These are phyloP conservation scores for Pyrgus malvae DNA, from an alignment of 2,888 invertebrate species.

Conservation along the genomic window DNA sequence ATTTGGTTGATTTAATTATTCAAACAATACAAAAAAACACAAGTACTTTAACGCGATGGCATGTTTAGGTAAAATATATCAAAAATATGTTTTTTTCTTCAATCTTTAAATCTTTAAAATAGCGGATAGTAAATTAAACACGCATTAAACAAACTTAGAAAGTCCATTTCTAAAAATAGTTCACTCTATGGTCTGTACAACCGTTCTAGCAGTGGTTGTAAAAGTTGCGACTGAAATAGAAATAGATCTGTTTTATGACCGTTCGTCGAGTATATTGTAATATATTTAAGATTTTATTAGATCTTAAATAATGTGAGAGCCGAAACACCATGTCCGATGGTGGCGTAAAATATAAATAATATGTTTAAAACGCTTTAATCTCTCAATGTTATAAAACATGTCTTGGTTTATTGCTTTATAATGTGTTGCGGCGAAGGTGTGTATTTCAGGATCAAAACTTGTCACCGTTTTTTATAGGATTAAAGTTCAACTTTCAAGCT, in stretches of 20 bases:
- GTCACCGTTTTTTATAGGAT: not conserved
- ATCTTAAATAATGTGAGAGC: constrained; percentile 29
- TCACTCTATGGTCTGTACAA: constrained; percentile 5
- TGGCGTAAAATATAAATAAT: constrained; percentile 9
- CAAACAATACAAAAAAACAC: too few species aligned
- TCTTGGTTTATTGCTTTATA: constrained; percentile 12
- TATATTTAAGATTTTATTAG: constrained; percentile 32
- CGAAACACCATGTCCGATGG: not conserved
- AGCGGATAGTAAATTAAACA: too few species aligned
- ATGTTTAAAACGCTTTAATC: constrained; percentile 6
- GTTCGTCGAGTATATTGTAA: constrained; percentile 25
- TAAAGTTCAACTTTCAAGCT: too few species aligned
- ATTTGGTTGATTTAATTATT: too few species aligned
- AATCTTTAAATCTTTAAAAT: too few species aligned
- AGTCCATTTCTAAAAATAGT: not conserved
- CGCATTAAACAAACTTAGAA: too few species aligned
- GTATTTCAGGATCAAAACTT: not conserved
- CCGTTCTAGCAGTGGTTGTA: constrained; percentile 13
- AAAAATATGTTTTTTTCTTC: too few species aligned
- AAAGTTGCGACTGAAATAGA: constrained; percentile 37
- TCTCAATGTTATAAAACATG: constrained; percentile 6
- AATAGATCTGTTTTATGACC: constrained; percentile 39
- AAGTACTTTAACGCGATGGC: too few species aligned
- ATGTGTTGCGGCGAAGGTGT: constrained; percentile 4
- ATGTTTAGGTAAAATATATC: too few species aligned